phyloP scores from a whole-genome alignment of 2,113 vertebrate genomes.

The Petromus typicus region DNA sequence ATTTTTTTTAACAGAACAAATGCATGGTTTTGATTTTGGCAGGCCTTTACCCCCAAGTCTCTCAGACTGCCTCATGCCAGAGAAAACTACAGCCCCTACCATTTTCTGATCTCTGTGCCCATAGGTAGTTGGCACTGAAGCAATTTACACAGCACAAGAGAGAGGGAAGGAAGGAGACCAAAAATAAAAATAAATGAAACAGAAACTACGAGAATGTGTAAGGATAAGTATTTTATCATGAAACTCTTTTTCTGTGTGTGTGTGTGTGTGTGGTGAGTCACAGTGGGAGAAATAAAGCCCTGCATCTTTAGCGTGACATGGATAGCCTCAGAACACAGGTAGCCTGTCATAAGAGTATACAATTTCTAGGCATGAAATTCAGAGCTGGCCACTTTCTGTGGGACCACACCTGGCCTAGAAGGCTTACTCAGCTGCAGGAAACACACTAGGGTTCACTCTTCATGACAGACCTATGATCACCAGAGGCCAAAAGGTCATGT shows the following conservation, averaged over 20 bases:
- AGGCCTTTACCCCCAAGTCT: background rate
- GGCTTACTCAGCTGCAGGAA: slow-evolving; percentile 33
- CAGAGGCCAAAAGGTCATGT: background rate
- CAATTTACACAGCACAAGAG: background rate
- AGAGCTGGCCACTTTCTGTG: slow-evolving; percentile 28
- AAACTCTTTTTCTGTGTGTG: background rate
- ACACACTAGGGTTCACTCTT: slow-evolving; percentile 22
- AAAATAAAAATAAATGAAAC: background rate
- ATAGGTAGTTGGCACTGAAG: background rate
- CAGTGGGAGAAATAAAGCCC: background rate
- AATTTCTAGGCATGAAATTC: slow-evolving; percentile 37
- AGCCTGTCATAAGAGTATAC: background rate
- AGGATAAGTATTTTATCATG: background rate
- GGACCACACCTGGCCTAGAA: slow-evolving; percentile 49
- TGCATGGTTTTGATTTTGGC: background rate
- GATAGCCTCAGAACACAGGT: background rate
- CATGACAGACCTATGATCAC: slow-evolving; percentile 28
- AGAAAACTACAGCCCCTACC: background rate
- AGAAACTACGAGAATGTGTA: background rate
- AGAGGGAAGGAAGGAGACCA: background rate
- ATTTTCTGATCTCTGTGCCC: background rate
- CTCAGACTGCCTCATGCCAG: background rate
- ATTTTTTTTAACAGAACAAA: slow-evolving; percentile 34
- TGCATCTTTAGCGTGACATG: background rate
- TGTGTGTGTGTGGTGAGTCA: background rate